A percentile compares a stretch with the other conserved stretches of the same genome.
phyloP scores from a whole-genome alignment of 2,888 invertebrate genomes.

The Acleris literana region DNA sequence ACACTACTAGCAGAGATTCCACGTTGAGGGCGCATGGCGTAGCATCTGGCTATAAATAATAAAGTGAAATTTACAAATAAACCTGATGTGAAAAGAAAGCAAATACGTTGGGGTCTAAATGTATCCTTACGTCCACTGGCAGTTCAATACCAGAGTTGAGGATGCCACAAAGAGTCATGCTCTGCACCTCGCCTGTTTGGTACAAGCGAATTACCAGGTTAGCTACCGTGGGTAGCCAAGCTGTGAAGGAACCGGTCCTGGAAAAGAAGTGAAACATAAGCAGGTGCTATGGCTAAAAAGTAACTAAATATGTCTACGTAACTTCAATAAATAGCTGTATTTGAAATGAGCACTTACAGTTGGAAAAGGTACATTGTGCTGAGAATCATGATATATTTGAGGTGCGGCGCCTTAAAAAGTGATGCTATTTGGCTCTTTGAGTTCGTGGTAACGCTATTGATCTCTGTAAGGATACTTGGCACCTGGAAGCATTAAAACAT shows the following conservation, averaged over 20 bases:
- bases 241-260: conserved; percentile 52
- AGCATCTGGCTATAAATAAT: conserved; percentile 26
- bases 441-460: conserved; percentile 49
- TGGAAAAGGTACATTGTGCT: conserved; percentile 79
- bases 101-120: not conserved
- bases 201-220: conserved; percentile 43
- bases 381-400: conserved; percentile 77
- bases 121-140: conserved; percentile 25
- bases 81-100: too few species aligned
- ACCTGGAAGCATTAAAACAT: conserved; percentile 49
- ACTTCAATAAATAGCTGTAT: too few species aligned
- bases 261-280: conserved; percentile 16
- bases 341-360: conserved; percentile 69
- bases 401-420: conserved; percentile 78
- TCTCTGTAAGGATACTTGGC: conserved; percentile 54
- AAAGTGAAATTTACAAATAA: not conserved
- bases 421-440: conserved; percentile 68
- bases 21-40: conserved; percentile 37
- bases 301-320: too few species aligned
- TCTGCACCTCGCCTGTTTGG: conserved; percentile 39
- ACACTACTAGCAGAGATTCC: conserved; percentile 31
- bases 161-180: conserved; percentile 44
- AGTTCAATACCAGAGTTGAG: conserved; percentile 36
- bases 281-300: too few species aligned
- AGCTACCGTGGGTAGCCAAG: conserved; percentile 47